Base-by-base conservation (phyloP, 2,888 invertebrate species). In the Chymomyza procnemis region DNA sequence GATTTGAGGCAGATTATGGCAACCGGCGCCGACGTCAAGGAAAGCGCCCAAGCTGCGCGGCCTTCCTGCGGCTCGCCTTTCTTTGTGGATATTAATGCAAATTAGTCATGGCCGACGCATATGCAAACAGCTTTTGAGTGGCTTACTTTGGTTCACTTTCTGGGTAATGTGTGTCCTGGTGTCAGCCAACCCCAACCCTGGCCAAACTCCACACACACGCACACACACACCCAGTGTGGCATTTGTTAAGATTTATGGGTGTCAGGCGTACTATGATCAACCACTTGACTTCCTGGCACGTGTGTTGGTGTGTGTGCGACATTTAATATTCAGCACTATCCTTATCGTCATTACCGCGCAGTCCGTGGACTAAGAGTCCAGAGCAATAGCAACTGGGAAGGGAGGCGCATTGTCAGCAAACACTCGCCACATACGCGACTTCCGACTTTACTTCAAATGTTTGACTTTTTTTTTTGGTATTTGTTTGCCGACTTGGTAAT, bases 281-380 rank as follows among this genome's bases (percentile, higher is more conserved):
- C 83, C 85, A 85, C 84, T 86, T 86, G 87, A 87, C 87, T 86
- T 86, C 87, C 86, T 85, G 86, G 64, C 86, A 87, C 86, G 86
- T 84, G 86, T 87, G 73, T 75, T 54, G 67, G 67, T 67, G 54
- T 30, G 48, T 66, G 71, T 71, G 70, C 69, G 75, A 83, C 81
- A 81, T 78, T 79, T 79, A 70, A 76, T 83, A 78, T 76, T 78
- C 80, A 75, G 75, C 83, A 78, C 83, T 84, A 76, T 67, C 71
- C 16, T 6, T 6, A 47, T 26, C 55, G 19, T 21, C 47, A 19
- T 54, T 60, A 60, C 8, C 8, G n/a, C n/a, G n/a, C n/a, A n/a
- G 19, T 4, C 14, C 50, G 50, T 9, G 19, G 50, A 50, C 50
- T n/a, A 18, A 18, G 50, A 6, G 50, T 18, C 50, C n/a, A n/a